Evolutionary conservation across 2,113 vertebrate genomes (phyloP).

Genomic region (Aegotheles bennettii): DNA sequence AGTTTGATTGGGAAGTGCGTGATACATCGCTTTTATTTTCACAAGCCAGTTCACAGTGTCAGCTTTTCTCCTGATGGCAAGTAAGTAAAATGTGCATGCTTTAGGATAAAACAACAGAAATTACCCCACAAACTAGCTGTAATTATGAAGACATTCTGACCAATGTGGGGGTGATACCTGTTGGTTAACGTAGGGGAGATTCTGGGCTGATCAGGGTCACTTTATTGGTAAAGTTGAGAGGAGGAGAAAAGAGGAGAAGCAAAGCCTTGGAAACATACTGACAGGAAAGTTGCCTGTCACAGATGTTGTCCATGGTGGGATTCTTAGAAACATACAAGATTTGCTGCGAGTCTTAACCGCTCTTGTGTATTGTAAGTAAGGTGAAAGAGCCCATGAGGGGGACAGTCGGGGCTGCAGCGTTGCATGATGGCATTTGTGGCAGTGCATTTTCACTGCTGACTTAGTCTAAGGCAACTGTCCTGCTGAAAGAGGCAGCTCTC

Average conservation of each 20-base stretch:
- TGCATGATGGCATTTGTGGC: background rate
- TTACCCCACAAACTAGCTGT: background rate
- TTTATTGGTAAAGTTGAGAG: background rate
- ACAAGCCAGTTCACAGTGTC: constrained; percentile 88
- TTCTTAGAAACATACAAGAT: background rate
- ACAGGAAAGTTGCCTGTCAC: background rate
- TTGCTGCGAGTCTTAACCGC: background rate
- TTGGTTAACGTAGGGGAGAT: background rate
- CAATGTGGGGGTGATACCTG: fast-evolving
- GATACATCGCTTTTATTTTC: constrained; percentile 91
- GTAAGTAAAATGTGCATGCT: constrained; percentile 52
- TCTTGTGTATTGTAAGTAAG: fast-evolving
- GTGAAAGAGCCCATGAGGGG: background rate
- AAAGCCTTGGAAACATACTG: background rate
- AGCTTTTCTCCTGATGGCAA: constrained; percentile 93
- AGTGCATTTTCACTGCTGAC: background rate
- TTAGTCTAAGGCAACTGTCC: background rate
- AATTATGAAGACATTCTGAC: background rate
- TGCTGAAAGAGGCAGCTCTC: background rate
- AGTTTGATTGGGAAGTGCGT: constrained; percentile 84
- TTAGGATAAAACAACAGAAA: background rate
- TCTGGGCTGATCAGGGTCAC: background rate
- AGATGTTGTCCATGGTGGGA: background rate
- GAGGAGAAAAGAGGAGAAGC: background rate
- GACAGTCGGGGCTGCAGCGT: background rate